Evolutionary conservation across 2,113 vertebrate genomes (phyloP).

Genomic region (Hepsetus odoe): DNA sequence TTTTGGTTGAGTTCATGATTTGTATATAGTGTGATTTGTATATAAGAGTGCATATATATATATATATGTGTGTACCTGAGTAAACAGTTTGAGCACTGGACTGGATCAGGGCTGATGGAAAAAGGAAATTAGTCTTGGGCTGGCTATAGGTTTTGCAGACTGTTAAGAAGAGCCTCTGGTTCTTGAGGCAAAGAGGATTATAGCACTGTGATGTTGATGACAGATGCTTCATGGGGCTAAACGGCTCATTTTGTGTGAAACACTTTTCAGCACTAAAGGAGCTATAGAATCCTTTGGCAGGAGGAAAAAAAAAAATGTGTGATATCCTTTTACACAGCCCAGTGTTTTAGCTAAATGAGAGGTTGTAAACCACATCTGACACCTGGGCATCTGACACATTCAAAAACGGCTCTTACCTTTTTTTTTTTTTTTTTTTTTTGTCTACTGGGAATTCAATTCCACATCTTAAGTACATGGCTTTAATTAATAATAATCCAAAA

Average conservation of each 20-base stretch:
- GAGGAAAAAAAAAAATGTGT: not conserved
- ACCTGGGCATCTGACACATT: too few species aligned
- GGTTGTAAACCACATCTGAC: too few species aligned
- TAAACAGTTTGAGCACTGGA: not conserved
- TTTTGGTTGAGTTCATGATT: not conserved
- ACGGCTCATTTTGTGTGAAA: conserved; percentile 24
- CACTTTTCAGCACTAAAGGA: conserved; percentile 11
- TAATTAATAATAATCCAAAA: too few species aligned
- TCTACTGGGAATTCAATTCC: too few species aligned
- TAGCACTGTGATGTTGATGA: conserved; percentile 28
- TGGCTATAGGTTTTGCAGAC: not conserved
- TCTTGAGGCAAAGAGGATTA: conserved; percentile 69
- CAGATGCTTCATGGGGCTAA: conserved; percentile 25
- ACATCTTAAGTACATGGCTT: too few species aligned
- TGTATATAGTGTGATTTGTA: too few species aligned
- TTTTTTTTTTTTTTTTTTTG: too few species aligned
- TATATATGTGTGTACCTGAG: too few species aligned
- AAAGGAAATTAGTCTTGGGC: not conserved
- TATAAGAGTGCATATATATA: too few species aligned
- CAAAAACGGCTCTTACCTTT: too few species aligned
- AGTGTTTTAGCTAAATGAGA: not conserved
- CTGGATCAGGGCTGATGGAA: conserved; percentile 1
- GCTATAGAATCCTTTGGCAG: not conserved
- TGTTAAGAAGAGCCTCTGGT: conserved; percentile 34
- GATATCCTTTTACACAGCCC: not conserved